Evolutionary conservation across 2,797 vertebrate genomes (phyloP), one percentile per base, ranked within the genome.

Genomic region (Poeciliopsis presidionis): DNA sequence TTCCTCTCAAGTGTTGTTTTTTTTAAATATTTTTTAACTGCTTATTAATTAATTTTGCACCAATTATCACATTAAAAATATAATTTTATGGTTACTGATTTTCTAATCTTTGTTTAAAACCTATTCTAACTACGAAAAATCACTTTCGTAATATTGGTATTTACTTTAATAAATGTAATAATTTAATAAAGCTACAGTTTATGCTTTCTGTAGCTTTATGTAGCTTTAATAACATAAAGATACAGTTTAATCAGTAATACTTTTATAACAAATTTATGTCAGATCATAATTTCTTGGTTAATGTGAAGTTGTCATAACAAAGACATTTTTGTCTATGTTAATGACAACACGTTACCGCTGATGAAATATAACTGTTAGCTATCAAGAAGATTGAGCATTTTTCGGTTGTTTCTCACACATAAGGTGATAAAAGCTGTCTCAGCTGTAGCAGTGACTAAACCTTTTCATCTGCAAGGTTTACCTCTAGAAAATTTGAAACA

Each of bases 401-500:
- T 63, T 22, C 8, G 33, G 16, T 20, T 36, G 13, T 39, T 41
- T 67, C 4, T 41, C 8, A 39, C 4, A 20, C 36, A 9, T 41
- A 2, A 65, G 8, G 18, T 3, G 36, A 4, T 39, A 65, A 65
- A 65, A 65, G 33, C 18, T 39, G 20, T 20, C 63, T 41, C 36
- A 41, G 63, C 36, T 22, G 20, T 2, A 67, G 9, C 36, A 5
- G 20, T 67, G 36, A 41, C 70, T 83, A 77, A 87, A 83, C 46
- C 70, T 72, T 83, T 88, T 85, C 76, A 43, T 49, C 70, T 73
- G 51, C 41, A 46, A 78, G 76, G 81, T 77, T 73, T 72, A 84
- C 74, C 77, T 81, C 78, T 25, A 80, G 76, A 91, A 86, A 85
- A 81, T 91, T 95, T 84, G 70, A 91, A 90, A 87, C 94, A 93